phyloP scores from a whole-genome alignment of 2,888 invertebrate species.

The Archaeoteleia sp. region DNA sequence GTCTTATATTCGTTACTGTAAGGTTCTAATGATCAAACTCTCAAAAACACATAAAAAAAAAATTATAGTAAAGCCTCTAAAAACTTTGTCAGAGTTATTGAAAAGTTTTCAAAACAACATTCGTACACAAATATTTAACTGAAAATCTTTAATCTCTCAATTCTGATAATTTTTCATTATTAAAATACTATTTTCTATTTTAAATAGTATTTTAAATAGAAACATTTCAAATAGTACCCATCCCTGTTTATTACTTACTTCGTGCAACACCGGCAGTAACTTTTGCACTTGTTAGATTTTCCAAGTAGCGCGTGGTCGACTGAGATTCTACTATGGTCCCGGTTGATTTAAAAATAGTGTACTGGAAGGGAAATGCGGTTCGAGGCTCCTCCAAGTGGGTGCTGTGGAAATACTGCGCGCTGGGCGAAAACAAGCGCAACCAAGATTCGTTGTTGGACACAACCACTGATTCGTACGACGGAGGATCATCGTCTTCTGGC shows the following conservation, averaged over 20 bases:
- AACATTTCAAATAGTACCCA: too few species aligned
- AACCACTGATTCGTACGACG: slow-evolving; percentile 19
- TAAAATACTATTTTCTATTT: too few species aligned
- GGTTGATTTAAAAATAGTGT: slow-evolving; percentile 19
- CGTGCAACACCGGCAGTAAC: slow-evolving; percentile 34
- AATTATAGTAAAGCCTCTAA: too few species aligned
- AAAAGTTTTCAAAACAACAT: too few species aligned
- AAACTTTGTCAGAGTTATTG: too few species aligned
- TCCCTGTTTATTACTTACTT: slow-evolving; percentile 47
- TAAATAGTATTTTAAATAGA: too few species aligned
- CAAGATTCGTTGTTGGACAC: slow-evolving; percentile 16
- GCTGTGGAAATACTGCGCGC: slow-evolving; percentile 12
- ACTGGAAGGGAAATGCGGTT: not conserved
- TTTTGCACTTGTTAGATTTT: slow-evolving; percentile 31
- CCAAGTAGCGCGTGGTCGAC: slow-evolving; percentile 21
- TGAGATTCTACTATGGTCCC: slow-evolving; percentile 11
- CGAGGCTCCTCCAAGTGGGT: slow-evolving; percentile 20
- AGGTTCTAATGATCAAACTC: too few species aligned
- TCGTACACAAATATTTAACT: too few species aligned
- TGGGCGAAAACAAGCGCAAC: slow-evolving; percentile 19
- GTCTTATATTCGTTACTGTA: too few species aligned
- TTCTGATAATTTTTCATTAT: too few species aligned
- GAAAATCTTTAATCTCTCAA: too few species aligned
- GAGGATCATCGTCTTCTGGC: slow-evolving; percentile 26
- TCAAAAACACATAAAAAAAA: too few species aligned